These are phyloP conservation scores for Drosophila ironensis DNA, from an alignment of 1,140 invertebrate species.

Conservation along the genomic window DNA sequence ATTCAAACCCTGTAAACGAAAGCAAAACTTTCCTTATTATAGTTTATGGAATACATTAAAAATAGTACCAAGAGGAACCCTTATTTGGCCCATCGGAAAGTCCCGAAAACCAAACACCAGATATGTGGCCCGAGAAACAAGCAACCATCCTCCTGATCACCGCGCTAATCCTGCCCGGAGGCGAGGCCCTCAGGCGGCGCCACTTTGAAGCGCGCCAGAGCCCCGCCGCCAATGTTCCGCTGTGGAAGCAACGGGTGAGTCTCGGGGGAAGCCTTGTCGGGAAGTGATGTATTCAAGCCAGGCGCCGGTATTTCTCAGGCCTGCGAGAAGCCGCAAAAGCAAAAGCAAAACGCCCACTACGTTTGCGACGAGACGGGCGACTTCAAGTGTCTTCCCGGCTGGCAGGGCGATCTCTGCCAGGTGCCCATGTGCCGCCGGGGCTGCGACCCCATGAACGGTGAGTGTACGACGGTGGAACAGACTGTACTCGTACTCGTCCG, in stretches of 20 bases:
- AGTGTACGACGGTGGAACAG: not conserved
- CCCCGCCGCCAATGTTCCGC: constrained; percentile 84
- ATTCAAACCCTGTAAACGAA: no score
- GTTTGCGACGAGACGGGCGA: constrained; percentile 95
- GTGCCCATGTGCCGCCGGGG: constrained; percentile 94
- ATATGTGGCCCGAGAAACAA: not conserved
- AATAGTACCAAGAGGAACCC: no score
- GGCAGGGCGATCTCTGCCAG: constrained; percentile 96
- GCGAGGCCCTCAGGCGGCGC: constrained; percentile 17
- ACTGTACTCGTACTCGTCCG: no score
- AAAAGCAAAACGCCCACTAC: constrained; percentile 96
- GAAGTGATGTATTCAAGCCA: not conserved
- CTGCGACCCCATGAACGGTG: constrained; percentile 92
- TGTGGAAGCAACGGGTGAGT: constrained; percentile 90
- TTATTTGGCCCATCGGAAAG: no score
- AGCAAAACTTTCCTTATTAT: no score
- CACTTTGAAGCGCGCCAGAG: constrained; percentile 67
- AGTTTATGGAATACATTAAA: no score
- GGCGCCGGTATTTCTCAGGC: no score
- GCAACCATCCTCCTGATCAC: constrained; percentile 16
- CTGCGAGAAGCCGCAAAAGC: constrained; percentile 90
- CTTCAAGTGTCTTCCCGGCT: constrained; percentile 93
- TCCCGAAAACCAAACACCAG: not conserved
- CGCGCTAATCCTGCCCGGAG: not conserved
- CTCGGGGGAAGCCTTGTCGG: not conserved